Conservation (phyloP, 1,140 invertebrate genomes). For the Aricia agestis region DNA sequence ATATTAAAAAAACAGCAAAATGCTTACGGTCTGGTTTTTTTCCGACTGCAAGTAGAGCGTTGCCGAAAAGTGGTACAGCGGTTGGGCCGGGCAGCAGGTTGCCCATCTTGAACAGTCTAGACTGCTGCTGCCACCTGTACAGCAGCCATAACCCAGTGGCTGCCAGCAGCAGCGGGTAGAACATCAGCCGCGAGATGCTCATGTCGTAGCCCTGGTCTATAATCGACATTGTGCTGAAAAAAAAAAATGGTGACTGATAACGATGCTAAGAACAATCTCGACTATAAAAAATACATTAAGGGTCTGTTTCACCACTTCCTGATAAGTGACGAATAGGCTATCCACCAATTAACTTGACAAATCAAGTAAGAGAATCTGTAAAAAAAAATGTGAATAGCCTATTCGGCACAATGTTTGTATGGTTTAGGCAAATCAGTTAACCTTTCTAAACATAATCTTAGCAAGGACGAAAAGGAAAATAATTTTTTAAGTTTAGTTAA, state of each 20-base stretch:
- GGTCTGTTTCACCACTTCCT: no score
- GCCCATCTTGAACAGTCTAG: constrained; percentile 59
- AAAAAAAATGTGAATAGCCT: no score
- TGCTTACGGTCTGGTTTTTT: constrained; percentile 72
- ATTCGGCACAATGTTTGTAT: no score
- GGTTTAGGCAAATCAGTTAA: no score
- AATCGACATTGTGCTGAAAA: constrained; percentile 46
- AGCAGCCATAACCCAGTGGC: constrained; percentile 47
- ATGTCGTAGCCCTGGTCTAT: constrained; percentile 37
- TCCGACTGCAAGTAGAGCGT: constrained; percentile 73
- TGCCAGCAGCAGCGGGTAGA: constrained; percentile 47
- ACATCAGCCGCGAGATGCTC: constrained; percentile 36
- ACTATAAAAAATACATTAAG: no score
- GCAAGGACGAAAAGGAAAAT: no score
- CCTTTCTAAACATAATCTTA: no score
- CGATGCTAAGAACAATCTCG: no score
- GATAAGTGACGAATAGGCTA: no score
- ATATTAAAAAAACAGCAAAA: not conserved
- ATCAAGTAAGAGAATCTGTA: no score
- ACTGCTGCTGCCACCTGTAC: constrained; percentile 59
- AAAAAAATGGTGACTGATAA: not conserved
- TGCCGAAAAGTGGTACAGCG: constrained; percentile 78
- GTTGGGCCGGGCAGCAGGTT: constrained; percentile 73
- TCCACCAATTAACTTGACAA: no score
- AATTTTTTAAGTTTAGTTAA: no score